These are phyloP conservation scores for Polypedilum vanderplanki DNA, from an alignment of 1,140 invertebrate genomes.

Conservation along the genomic window DNA sequence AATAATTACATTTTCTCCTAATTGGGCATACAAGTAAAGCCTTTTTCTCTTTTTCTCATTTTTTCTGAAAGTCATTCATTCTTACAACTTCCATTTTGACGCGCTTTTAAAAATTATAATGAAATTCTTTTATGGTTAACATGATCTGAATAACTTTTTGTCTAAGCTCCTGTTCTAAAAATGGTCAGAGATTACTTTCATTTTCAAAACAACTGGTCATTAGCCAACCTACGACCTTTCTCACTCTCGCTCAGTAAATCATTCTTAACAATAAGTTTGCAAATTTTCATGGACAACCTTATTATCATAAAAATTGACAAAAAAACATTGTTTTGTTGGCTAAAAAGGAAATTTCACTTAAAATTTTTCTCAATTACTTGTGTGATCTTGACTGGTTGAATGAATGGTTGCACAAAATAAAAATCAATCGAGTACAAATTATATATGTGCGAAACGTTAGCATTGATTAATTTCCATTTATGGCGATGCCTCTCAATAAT, in stretches of 20 bases:
- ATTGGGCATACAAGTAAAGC: neutral
- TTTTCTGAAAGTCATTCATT: conserved; percentile 13
- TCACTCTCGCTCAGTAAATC: neutral
- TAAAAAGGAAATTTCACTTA: neutral
- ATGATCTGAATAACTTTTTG: neutral
- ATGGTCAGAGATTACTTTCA: neutral
- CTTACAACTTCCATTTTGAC: neutral
- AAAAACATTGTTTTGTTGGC: too few relatives aligned
- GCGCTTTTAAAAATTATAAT: neutral
- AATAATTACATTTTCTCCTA: neutral
- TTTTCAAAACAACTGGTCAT: neutral
- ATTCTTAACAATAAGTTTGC: neutral
- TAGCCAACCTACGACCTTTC: neutral
- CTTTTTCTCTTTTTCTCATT: too few relatives aligned
- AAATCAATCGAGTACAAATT: too few relatives aligned
- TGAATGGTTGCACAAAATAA: neutral
- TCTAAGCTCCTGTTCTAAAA: neutral
- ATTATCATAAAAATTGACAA: too few relatives aligned
- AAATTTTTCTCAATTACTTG: neutral
- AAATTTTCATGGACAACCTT: too few relatives aligned
- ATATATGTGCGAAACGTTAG: neutral
- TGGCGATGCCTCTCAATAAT: neutral
- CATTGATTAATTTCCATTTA: conserved; percentile 28
- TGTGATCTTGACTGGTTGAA: neutral
- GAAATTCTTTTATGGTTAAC: neutral